Conservation (phyloP, 2,797 vertebrate genomes). For the Xenentodon cancila region DNA sequence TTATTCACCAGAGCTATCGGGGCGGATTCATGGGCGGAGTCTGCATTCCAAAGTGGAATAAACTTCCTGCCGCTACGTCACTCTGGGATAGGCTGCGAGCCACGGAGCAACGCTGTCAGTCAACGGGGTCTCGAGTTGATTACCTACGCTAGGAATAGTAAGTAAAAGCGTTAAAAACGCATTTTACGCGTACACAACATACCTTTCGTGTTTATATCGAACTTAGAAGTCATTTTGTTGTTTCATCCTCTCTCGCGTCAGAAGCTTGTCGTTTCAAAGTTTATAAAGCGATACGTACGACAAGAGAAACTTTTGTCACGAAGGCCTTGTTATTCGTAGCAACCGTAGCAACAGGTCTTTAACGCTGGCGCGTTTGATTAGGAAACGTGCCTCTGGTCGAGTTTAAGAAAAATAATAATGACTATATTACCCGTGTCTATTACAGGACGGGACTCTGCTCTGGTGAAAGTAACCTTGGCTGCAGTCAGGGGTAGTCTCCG, state of each 20-base stretch:
- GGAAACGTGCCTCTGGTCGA: not conserved
- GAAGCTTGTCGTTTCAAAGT: slow-evolving; percentile 50
- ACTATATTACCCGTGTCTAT: slow-evolving; percentile 21
- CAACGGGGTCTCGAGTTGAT: slow-evolving; percentile 49
- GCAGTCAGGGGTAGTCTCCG: slow-evolving; percentile 51
- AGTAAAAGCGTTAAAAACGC: slow-evolving; percentile 28
- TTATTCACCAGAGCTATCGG: not conserved
- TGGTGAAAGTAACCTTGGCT: slow-evolving; percentile 64
- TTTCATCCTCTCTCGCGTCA: not conserved
- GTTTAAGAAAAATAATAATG: not conserved
- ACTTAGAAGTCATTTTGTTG: not conserved
- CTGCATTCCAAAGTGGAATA: slow-evolving; percentile 73
- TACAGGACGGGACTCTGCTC: slow-evolving; percentile 47
- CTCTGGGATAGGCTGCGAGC: slow-evolving; percentile 71
- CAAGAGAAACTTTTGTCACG: slow-evolving; percentile 74
- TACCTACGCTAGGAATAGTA: slow-evolving; percentile 42
- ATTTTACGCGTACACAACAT: not conserved
- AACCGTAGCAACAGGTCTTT: slow-evolving; percentile 81
- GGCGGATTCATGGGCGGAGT: slow-evolving; percentile 63
- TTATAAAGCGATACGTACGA: slow-evolving; percentile 56
- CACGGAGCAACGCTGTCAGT: slow-evolving; percentile 50
- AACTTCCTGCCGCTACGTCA: slow-evolving; percentile 75
- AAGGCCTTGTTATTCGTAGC: slow-evolving; percentile 74
- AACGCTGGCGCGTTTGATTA: not conserved
- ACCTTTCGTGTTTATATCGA: not conserved